These are phyloP conservation scores for Dicyrtomina minuta DNA, from an alignment of 2,888 invertebrate species.

Conservation along the genomic window DNA sequence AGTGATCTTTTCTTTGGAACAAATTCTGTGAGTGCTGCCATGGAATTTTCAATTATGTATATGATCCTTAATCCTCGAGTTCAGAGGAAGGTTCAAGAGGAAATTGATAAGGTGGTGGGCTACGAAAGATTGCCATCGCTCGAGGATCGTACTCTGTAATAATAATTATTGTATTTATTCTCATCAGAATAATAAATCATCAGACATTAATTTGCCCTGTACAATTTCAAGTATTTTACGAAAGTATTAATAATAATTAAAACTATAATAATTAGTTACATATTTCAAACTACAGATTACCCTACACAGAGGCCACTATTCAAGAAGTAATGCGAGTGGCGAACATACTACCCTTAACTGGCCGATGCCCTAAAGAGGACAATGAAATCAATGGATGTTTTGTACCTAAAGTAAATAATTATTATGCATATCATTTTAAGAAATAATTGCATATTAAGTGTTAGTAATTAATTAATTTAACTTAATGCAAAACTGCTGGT, in stretches of 20 bases:
- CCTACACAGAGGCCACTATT: slow-evolving; percentile 41
- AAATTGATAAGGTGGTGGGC: slow-evolving; percentile 40
- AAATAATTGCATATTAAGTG: too few species aligned
- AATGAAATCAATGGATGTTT: slow-evolving; percentile 19
- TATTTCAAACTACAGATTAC: slow-evolving; percentile 30
- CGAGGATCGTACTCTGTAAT: slow-evolving; percentile 36
- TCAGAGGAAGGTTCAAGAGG: slow-evolving; percentile 37
- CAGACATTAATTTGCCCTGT: too few species aligned
- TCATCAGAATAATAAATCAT: too few species aligned
- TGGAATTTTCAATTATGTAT: slow-evolving; percentile 41
- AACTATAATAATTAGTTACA: not conserved
- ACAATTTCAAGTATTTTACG: slow-evolving; percentile 9
- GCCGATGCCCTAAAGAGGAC: slow-evolving; percentile 20
- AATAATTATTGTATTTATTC: too few species aligned
- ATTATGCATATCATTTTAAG: too few species aligned
- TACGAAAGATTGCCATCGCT: slow-evolving; percentile 27
- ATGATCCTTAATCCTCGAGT: slow-evolving; percentile 41
- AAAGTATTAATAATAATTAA: not conserved
- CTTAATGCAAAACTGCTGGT: not conserved
- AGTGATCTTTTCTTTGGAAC: slow-evolving; percentile 40
- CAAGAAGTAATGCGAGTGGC: slow-evolving; percentile 38
- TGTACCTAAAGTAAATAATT: slow-evolving; percentile 17
- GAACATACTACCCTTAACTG: slow-evolving; percentile 17
- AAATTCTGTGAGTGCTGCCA: slow-evolving; percentile 37
- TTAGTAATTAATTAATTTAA: not conserved